Evolutionary conservation across 2,113 vertebrate genomes (phyloP), one percentile per base, ranked within the genome.

Genomic region (Takifugu bimaculatus): DNA sequence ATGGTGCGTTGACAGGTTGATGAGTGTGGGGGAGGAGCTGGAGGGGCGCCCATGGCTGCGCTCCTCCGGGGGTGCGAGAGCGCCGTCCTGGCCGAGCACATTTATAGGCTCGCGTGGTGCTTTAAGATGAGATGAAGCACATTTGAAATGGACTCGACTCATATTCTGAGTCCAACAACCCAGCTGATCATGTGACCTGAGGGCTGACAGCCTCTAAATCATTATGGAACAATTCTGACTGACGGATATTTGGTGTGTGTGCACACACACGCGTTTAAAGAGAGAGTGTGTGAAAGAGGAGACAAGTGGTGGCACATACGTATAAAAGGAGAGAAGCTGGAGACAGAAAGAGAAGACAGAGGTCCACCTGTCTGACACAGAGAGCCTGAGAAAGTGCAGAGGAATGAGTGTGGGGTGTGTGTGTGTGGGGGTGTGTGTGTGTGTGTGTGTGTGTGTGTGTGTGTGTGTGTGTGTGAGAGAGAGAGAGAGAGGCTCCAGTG

Each of bases 371-470:
- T 86, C 80, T 82, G 87, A 89, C 86, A 86, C 78, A 70, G 83
- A 83, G 88, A 87, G 87, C 88, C 82, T 89, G 88, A 90, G 87
- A 90, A 90, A 88, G 83, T 88, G 68, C 35, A 62, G n/a, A 72
- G 87, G 88, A 87, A 89, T 87, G 86, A 88, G 77, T 63, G 4
- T 6, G 4, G 47, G 60, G 71, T 57, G 60, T 26, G 54, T 51
- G 52, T 54, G 43, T 20, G 4, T 26, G 26, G 5, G 3, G 13
- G 4, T 27, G 70, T 65, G 48, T 57, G 64, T 68, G 72, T 64
- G 67, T 57, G 53, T 60, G 57, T 52, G 57, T 39, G 50, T 72
- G 68, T 47, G 39, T 63, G 61, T 62, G 64, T 69, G 55, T 60
- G 64, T 45, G 54, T 48, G 49, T 43, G 42, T 15, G 15, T 3